Evolutionary conservation across 2,113 vertebrate species (phyloP).

Genomic region (Halichoeres trimaculatus): DNA sequence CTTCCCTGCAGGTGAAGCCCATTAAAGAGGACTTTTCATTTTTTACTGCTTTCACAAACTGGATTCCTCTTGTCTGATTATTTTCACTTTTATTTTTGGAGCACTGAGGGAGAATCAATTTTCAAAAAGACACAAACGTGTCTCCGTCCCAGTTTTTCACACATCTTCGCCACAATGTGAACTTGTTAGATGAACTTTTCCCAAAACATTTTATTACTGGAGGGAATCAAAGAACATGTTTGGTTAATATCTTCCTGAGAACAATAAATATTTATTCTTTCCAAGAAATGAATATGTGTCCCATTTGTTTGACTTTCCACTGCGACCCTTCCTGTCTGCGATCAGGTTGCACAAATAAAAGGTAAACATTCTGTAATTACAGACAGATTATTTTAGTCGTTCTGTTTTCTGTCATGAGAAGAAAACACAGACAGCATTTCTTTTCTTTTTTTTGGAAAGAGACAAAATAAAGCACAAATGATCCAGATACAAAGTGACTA

Average conservation of each 20-base stretch:
- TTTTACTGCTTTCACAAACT: too few species aligned
- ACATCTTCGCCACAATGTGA: too few species aligned
- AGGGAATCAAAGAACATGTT: not conserved
- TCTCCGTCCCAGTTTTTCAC: too few species aligned
- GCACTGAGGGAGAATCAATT: too few species aligned
- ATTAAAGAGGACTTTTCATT: too few species aligned
- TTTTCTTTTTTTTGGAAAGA: not conserved
- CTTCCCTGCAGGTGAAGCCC: too few species aligned
- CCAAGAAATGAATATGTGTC: too few species aligned
- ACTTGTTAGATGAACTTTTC: not conserved
- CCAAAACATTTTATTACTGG: not conserved
- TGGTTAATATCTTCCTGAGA: not conserved
- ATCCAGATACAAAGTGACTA: not conserved
- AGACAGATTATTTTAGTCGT: slow-evolving; percentile 3
- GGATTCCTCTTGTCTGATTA: too few species aligned
- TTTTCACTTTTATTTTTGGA: too few species aligned
- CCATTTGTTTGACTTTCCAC: not conserved
- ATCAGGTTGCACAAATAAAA: not conserved
- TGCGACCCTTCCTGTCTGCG: not conserved
- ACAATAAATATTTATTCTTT: too few species aligned
- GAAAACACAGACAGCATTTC: not conserved
- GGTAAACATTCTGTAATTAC: not conserved
- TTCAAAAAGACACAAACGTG: too few species aligned
- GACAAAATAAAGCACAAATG: not conserved
- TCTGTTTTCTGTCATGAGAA: not conserved